A percentile compares a stretch with the other conserved stretches of the same genome.
Conservation (phyloP, 2,888 invertebrate species). For the Eupithecia abbreviata region DNA sequence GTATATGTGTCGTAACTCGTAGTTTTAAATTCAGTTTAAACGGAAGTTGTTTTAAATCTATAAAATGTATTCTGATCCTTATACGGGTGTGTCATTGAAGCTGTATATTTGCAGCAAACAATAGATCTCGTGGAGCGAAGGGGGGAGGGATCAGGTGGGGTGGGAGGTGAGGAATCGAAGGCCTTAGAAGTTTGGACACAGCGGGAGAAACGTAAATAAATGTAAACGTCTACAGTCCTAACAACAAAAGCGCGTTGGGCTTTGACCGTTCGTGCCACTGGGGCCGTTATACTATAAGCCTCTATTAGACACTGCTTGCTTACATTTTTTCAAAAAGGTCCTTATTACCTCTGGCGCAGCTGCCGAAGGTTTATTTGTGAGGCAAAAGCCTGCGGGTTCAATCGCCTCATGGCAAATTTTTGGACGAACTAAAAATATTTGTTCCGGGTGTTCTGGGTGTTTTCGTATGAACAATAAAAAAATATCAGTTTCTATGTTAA, state of each 20-base stretch:
- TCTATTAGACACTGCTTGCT: background rate
- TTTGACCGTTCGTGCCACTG: background rate
- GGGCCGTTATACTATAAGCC: background rate
- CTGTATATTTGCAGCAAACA: conserved; percentile 51
- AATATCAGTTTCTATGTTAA: background rate
- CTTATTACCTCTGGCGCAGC: background rate
- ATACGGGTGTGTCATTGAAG: conserved; percentile 46
- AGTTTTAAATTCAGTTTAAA: background rate
- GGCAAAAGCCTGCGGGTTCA: background rate
- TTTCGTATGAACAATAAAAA: background rate
- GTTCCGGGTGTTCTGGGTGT: background rate
- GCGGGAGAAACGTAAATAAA: conserved; percentile 55
- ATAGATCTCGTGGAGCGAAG: conserved; percentile 45
- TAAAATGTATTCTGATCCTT: conserved; percentile 34
- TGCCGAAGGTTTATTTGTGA: background rate
- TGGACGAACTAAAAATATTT: background rate
- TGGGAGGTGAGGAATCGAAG: conserved; percentile 46
- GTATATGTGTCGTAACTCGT: background rate
- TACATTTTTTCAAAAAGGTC: background rate
- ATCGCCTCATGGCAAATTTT: background rate
- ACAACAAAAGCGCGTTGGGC: conserved; percentile 14
- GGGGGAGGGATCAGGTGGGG: conserved; percentile 35
- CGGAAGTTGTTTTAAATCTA: background rate
- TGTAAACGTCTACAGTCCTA: conserved; percentile 55
- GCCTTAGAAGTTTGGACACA: conserved; percentile 55